Base-by-base conservation (phyloP, 1,140 invertebrate species). In the Chymomyza costata region DNA sequence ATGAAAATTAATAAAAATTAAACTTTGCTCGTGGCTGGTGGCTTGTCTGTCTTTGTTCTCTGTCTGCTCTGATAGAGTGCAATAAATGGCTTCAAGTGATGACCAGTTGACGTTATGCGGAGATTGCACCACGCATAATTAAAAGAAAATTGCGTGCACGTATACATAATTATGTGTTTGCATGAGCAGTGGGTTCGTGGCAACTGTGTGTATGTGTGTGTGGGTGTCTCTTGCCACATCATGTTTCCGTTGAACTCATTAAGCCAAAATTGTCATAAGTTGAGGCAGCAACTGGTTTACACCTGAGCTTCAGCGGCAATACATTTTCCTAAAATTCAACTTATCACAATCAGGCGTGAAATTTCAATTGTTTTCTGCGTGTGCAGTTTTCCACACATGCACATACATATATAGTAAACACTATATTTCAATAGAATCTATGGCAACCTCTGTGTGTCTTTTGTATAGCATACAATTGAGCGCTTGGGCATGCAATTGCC, bases 1-100 rank as follows among this genome's bases (percentile, higher is more conserved):
- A 78, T 78, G 73, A 80, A 78, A 78, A 78, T 78, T 78, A 78
- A 78, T 80, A 80, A 78, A 78, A 80, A 78, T 80, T 67, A 55
- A 70, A 54, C 51, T 53, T 16, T 25, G 25, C 49, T 54, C 47
- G 16, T 41, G 49, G 40, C 62, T 40, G 15, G n/a, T n/a, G 45
- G 25, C 39, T 45, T 52, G n/a, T n/a, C n/a, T n/a, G n/a, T n/a
- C n/a, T n/a, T n/a, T n/a, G n/a, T n/a, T 0, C 21, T 19, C 19
- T 1, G 13, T 37, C 37, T 48, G 19, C 21, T n/a, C n/a, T n/a
- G n/a, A n/a, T n/a, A n/a, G 44, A 49, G 44, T 47, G 44, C 43
- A 60, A 44, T 44, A 60, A 60, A 67, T 56, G 53, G 47, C 59
- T 34, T 19, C 25, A 18, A 41, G 30, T 76, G 70, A 76, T 66